phyloP scores from a whole-genome alignment of 35 echinoderm and acorn worm species.

The Anneissia japonica region DNA sequence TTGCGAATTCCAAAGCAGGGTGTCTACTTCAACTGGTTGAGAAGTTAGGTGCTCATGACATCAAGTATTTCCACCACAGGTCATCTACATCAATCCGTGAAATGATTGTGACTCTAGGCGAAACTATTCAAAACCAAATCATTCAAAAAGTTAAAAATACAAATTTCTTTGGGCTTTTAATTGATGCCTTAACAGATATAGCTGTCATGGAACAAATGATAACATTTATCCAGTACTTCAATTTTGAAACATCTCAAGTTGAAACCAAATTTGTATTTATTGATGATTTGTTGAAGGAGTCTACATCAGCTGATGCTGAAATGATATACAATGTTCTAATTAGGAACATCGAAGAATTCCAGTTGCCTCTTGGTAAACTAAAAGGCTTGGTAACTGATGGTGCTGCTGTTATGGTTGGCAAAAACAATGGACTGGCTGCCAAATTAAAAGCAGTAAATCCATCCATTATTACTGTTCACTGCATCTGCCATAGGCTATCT shows the following conservation, averaged over 20 bases:
- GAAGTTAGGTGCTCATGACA: not conserved
- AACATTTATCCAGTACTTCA: conserved; percentile 4
- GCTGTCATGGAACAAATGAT: conserved; percentile 6
- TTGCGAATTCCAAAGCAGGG: not conserved
- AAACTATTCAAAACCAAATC: not conserved
- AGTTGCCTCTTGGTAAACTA: not conserved
- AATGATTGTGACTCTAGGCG: not conserved
- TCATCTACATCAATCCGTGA: conserved; percentile 1
- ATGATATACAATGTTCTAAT: not conserved
- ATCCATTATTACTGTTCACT: not conserved
- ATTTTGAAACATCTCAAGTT: not conserved
- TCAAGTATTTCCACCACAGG: not conserved
- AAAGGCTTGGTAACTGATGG: conserved; percentile 9
- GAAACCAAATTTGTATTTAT: not conserved
- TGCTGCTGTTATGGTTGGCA: not conserved
- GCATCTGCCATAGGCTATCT: not conserved
- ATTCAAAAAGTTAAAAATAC: not conserved
- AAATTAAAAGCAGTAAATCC: not conserved
- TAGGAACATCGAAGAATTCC: not conserved
- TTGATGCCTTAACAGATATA: conserved; percentile 1
- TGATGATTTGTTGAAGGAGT: not conserved
- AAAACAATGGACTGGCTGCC: not conserved
- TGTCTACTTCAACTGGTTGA: not conserved
- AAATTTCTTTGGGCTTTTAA: not conserved
- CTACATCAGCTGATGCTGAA: not conserved